Percentiles rank a stretch among this genome's conserved stretches.
These are phyloP conservation scores for Ceratosolen solmsi DNA, from an alignment of 1,140 invertebrate genomes.

Conservation along the genomic window DNA sequence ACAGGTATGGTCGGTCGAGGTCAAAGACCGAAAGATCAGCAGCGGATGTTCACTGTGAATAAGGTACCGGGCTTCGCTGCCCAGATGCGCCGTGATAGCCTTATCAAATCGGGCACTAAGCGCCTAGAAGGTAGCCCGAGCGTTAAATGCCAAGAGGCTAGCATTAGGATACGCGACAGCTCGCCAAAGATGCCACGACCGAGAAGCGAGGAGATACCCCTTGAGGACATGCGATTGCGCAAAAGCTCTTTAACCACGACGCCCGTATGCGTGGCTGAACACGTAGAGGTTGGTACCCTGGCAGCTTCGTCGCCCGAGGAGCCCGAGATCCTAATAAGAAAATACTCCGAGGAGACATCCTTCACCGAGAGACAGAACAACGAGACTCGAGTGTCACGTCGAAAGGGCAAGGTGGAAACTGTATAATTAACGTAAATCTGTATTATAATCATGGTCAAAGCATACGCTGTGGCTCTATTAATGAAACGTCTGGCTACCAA, in stretches of 20 bases:
- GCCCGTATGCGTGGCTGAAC: constrained; percentile 44
- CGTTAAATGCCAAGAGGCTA: constrained; percentile 51
- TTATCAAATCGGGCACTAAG: constrained; percentile 59
- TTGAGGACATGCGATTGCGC: constrained; percentile 82
- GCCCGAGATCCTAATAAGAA: constrained; percentile 51
- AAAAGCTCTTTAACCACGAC: constrained; percentile 64
- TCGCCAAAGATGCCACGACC: constrained; percentile 83
- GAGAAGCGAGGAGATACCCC: constrained; percentile 86
- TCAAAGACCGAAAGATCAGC: constrained; percentile 48
- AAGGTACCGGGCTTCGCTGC: constrained; percentile 82
- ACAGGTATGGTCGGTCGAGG: constrained; percentile 19
- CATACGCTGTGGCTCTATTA: neutral
- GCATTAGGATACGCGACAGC: constrained; percentile 73
- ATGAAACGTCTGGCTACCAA: neutral
- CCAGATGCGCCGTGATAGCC: constrained; percentile 75
- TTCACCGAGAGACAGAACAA: constrained; percentile 75
- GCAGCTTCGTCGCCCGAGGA: neutral
- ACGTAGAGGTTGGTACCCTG: constrained; percentile 44
- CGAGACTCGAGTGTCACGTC: constrained; percentile 67
- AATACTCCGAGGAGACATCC: constrained; percentile 80
- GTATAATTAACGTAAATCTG: constrained; percentile 72
- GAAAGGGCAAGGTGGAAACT: constrained; percentile 80
- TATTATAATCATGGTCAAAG: neutral
- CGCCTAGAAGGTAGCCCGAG: constrained; percentile 64
- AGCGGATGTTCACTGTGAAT: constrained; percentile 75